Conservation (phyloP, 2,888 invertebrate genomes). For the Papilio protenor region DNA sequence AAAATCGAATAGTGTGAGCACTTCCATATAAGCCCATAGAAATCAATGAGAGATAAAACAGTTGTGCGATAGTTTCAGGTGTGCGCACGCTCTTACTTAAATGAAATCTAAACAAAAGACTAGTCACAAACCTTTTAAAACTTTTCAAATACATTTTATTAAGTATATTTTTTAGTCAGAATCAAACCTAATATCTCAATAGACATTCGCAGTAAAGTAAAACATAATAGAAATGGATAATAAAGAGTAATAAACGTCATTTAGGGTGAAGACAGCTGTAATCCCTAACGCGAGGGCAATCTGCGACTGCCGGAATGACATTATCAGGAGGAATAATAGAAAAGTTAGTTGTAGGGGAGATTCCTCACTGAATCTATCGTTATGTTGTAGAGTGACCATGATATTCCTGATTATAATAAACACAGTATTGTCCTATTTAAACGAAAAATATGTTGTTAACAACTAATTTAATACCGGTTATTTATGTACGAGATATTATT, state of each 20-base stretch:
- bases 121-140: too few species aligned
- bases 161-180: constrained; percentile 20
- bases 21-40: too few species aligned
- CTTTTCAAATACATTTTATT: too few species aligned
- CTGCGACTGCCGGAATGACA: constrained; percentile 66
- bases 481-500: too few species aligned
- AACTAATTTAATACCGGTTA: too few species aligned
- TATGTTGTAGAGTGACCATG: constrained; percentile 59
- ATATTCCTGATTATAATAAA: constrained; percentile 33
- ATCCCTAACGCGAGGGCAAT: constrained; percentile 66
- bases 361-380: constrained; percentile 69
- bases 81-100: too few species aligned
- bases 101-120: too few species aligned
- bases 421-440: background rate
- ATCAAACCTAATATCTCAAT: background rate
- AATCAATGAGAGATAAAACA: too few species aligned
- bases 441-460: too few species aligned
- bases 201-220: constrained; percentile 7
- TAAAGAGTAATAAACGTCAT: constrained; percentile 44
- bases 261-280: constrained; percentile 54
- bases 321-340: constrained; percentile 71
- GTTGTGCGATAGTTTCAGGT: too few species aligned
- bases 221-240: constrained; percentile 31
- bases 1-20: too few species aligned
- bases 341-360: constrained; percentile 59